Evolutionary conservation across 2,113 vertebrate genomes (phyloP).

Genomic region (Dissostichus mawsoni): DNA sequence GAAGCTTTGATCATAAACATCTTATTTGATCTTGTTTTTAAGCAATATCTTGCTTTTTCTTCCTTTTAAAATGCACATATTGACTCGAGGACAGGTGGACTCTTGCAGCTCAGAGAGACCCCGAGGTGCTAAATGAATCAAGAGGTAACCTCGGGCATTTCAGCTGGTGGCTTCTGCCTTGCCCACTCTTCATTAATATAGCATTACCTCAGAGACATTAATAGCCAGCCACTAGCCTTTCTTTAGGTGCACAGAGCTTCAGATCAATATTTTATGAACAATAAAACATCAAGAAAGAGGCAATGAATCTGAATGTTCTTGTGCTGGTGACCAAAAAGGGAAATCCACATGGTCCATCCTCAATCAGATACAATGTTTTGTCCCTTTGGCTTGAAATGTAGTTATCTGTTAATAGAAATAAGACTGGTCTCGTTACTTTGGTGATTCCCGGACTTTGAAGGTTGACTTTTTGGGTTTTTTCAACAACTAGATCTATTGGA

Average conservation of each 20-base stretch:
- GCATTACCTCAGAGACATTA: slow-evolving; percentile 56
- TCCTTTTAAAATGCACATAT: background rate
- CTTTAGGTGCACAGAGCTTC: slow-evolving; percentile 22
- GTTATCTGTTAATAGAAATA: too few relatives aligned
- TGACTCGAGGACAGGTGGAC: slow-evolving; percentile 5
- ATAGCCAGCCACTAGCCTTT: slow-evolving; percentile 21
- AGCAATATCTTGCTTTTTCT: too few relatives aligned
- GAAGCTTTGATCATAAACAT: too few relatives aligned
- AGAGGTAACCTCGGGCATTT: slow-evolving; percentile 30
- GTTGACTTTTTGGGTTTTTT: too few relatives aligned
- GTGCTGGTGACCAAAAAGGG: background rate
- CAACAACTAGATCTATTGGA: too few relatives aligned
- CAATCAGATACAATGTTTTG: too few relatives aligned
- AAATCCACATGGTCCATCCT: background rate
- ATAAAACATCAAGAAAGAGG: slow-evolving; percentile 28
- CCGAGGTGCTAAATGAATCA: slow-evolving; percentile 46
- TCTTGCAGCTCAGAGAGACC: slow-evolving; percentile 7
- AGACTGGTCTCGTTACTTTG: too few relatives aligned
- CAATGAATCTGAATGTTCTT: background rate
- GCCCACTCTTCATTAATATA: slow-evolving; percentile 67
- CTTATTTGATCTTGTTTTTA: too few relatives aligned
- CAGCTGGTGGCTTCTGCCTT: slow-evolving; percentile 9
- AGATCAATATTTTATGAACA: slow-evolving; percentile 50
- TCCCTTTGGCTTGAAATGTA: too few relatives aligned
- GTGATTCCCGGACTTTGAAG: too few relatives aligned